These are phyloP conservation scores for Tuberolachnus salignus DNA, from an alignment of 2,888 invertebrate species.

Conservation along the genomic window DNA sequence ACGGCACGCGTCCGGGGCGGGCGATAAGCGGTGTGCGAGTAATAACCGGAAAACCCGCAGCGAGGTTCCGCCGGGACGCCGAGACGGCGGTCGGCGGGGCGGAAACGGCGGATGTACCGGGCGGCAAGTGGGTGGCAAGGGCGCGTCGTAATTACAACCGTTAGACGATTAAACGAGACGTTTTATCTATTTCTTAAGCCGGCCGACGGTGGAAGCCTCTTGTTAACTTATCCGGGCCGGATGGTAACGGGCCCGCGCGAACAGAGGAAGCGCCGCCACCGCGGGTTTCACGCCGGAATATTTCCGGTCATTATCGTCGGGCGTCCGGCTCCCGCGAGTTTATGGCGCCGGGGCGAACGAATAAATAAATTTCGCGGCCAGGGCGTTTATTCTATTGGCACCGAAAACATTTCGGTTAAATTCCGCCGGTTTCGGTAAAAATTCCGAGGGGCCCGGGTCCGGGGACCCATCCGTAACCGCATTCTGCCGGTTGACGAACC, in stretches of 20 bases:
- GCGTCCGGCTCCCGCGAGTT: neutral
- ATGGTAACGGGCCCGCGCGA: neutral
- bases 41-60: constrained; percentile 35
- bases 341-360: too few relatives aligned
- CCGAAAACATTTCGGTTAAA: too few relatives aligned
- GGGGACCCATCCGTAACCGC: too few relatives aligned
- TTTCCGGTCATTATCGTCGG: constrained; percentile 30
- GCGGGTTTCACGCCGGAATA: neutral
- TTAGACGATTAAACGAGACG: neutral
- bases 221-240: constrained; percentile 14
- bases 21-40: constrained; percentile 12
- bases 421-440: too few relatives aligned
- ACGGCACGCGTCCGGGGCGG: constrained; percentile 18
- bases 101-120: neutral
- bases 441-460: too few relatives aligned
- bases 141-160: constrained; percentile 26
- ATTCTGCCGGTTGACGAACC: too few relatives aligned
- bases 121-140: too few relatives aligned
- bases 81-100: neutral
- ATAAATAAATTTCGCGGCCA: too few relatives aligned
- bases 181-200: constrained; percentile 29
- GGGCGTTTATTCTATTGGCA: too few relatives aligned
- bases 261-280: neutral
- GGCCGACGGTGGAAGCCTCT: neutral
- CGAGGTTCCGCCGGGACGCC: neutral